Conservation (phyloP, 2,888 invertebrate species). For the Drosophila colorata region DNA sequence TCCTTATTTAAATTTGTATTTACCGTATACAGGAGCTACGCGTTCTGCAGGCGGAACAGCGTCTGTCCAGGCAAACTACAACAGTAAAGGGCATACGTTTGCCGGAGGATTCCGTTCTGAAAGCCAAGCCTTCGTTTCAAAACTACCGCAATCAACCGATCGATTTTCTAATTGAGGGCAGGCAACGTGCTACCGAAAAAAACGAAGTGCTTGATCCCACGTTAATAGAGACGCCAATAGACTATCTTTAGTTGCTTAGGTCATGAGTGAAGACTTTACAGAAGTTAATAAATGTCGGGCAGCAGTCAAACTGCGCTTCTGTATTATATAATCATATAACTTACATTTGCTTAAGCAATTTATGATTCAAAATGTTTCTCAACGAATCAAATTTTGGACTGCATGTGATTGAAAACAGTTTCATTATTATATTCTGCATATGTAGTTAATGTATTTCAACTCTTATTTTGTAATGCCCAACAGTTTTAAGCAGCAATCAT, state of each 20-base stretch:
- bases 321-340: not conserved
- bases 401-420: slow-evolving; percentile 13
- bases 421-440: not conserved
- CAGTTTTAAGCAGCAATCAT: no score
- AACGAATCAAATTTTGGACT: not conserved
- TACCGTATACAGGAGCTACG: slow-evolving; percentile 70
- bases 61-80: slow-evolving; percentile 66
- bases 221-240: slow-evolving; percentile 64
- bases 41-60: slow-evolving; percentile 81
- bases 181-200: slow-evolving; percentile 62
- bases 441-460: slow-evolving; percentile 5
- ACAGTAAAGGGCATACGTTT: slow-evolving; percentile 43
- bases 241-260: slow-evolving; percentile 72
- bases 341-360: not conserved
- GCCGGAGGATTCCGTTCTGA: slow-evolving; percentile 64
- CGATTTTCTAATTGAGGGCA: slow-evolving; percentile 74
- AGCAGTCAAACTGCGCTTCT: not conserved
- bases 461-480: not conserved
- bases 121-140: slow-evolving; percentile 74
- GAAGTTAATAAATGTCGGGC: not conserved
- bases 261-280: slow-evolving; percentile 60
- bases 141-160: slow-evolving; percentile 71
- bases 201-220: slow-evolving; percentile 81
- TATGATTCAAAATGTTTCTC: not conserved
- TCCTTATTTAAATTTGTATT: not conserved